Conservation (phyloP, 2,797 vertebrate species). For the Paedocypris micromegethes region DNA sequence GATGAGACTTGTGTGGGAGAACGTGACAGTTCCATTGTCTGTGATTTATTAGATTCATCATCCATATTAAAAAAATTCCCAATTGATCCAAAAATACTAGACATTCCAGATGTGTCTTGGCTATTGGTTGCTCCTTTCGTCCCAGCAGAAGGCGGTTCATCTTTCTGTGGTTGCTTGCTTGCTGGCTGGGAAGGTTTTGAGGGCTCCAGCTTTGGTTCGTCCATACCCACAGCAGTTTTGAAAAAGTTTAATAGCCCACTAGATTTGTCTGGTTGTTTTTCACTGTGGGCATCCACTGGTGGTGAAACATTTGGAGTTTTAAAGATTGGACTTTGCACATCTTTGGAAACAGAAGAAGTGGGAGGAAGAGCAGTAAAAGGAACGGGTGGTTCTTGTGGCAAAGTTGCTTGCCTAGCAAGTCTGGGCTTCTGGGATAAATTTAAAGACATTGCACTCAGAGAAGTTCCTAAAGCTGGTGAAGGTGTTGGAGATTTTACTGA, state of each 20-base stretch:
- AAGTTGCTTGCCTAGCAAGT: conserved; percentile 63
- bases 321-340: conserved; percentile 63
- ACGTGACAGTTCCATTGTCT: conserved; percentile 48
- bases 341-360: conserved; percentile 59
- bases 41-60: conserved; percentile 55
- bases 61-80: conserved; percentile 78
- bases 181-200: conserved; percentile 44
- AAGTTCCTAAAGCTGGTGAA: conserved; percentile 45
- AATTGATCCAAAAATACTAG: conserved; percentile 80
- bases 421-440: conserved; percentile 59
- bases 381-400: conserved; percentile 57
- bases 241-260: conserved; percentile 79
- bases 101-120: conserved; percentile 68
- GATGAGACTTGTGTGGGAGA: conserved; percentile 14
- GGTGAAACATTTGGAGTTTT: conserved; percentile 48
- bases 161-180: conserved; percentile 50
- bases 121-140: conserved; percentile 53
- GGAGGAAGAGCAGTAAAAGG: conserved; percentile 37
- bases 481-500: conserved; percentile 58
- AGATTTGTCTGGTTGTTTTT: conserved; percentile 61
- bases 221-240: conserved; percentile 73
- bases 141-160: conserved; percentile 44
- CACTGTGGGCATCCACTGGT: conserved; percentile 49
- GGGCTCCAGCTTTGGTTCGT: conserved; percentile 60
- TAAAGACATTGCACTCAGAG: conserved; percentile 32